Evolutionary conservation across 2,113 vertebrate genomes (phyloP), one percentile per base, ranked within the genome.

Genomic region (Triplophysa siluroides): DNA sequence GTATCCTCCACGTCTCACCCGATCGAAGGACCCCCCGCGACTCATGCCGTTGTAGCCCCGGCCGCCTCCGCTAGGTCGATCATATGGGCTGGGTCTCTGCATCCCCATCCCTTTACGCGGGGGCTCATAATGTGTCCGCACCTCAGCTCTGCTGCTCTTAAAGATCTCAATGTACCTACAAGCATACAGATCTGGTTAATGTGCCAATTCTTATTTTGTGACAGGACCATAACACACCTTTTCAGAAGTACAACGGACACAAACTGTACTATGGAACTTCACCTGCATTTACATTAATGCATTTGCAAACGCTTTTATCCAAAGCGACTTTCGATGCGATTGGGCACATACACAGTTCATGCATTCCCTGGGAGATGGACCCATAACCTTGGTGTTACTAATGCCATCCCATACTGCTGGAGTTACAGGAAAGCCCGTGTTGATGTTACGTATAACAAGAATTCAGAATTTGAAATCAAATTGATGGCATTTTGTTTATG

Each of bases 121-220:
- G 75, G 97, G 97, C 85, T 99, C 97, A 84, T 99, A 99, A 79
- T 99, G 95, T 85, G 98, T 99, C 84, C 98, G 95, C 88, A 99
- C 98, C 91, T 99, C 98, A 7, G 96, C 96, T 68, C 97, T 95
- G 74, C 97, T 99, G 89, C 98, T 99, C 95, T 99, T 98, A 95
- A 99, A 99, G 92, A 99, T 99, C 93, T 99, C 97, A 89, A 99
- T 98, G 92, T 99, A 99, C 97, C 98, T 99, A 78, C 3, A 91
- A 92, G 85, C 75, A 89, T 88, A 90, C 78, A 86, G 76, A 78
- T 21, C 7, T 9, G 1, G 16, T 58, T n/a, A 10, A 58, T n/a
- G 54, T 16, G 50, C 50, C 5, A 7, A 18, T 54, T 54, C 6
- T 18, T 18, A 18, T 6, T 50, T 54, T 54, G 50, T 54, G 50